Evolutionary conservation across 1,140 invertebrate species (phyloP).

Genomic region (Hylaeus volcanicus): DNA sequence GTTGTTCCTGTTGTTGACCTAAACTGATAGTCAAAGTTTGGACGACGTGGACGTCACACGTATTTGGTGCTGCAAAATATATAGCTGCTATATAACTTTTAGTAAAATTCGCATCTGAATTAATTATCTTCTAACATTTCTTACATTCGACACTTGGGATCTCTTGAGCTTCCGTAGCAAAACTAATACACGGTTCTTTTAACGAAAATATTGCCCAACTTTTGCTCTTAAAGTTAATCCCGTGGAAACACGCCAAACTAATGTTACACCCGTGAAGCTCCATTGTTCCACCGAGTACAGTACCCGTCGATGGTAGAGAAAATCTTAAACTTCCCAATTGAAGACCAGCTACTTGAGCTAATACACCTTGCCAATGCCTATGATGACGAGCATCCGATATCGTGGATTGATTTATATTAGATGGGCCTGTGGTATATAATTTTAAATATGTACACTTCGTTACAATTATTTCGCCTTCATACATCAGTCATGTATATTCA

Average conservation of each 20-base stretch:
- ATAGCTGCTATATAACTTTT: neutral
- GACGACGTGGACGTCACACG: conserved; percentile 87
- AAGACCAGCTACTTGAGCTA: conserved; percentile 86
- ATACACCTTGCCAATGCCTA: conserved; percentile 94
- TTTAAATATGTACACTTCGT: conserved; percentile 17
- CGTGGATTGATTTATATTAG: conserved; percentile 75
- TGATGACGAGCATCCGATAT: conserved; percentile 89
- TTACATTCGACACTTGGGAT: conserved; percentile 86
- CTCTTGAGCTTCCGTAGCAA: conserved; percentile 96
- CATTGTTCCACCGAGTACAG: conserved; percentile 95
- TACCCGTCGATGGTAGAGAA: conserved; percentile 83
- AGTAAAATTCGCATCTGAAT: neutral
- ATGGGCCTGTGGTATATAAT: conserved; percentile 61
- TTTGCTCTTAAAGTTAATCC: conserved; percentile 98
- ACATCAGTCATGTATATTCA: neutral
- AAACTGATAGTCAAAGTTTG: conserved; percentile 94
- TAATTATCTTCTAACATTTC: conserved; percentile 39
- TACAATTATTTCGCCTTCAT: conserved; percentile 1
- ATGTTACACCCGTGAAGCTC: conserved; percentile 95
- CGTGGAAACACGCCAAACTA: conserved; percentile 97
- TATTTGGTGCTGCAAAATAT: conserved; percentile 69
- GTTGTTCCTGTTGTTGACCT: conserved; percentile 85
- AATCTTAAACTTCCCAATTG: conserved; percentile 87
- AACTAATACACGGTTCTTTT: conserved; percentile 96
- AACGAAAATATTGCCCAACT: conserved; percentile 98